phyloP scores from a whole-genome alignment of 1,140 invertebrate species.

The Drosophila quadrilineata region DNA sequence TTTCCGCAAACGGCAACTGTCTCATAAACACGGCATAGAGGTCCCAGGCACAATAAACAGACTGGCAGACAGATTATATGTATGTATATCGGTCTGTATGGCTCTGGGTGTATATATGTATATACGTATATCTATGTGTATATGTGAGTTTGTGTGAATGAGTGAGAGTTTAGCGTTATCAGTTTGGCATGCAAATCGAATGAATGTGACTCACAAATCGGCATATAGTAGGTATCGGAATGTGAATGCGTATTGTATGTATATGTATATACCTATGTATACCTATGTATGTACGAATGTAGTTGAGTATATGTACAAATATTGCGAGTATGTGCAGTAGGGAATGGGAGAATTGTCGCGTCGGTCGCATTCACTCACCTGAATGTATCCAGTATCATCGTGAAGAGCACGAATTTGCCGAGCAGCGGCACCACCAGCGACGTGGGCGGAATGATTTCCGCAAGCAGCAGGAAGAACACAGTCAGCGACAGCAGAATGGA shows the following conservation, averaged over 20 bases:
- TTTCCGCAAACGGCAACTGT: slow-evolving; percentile 14
- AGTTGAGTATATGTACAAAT: no score
- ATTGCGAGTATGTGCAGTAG: no score
- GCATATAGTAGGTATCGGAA: no score
- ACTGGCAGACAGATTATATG: background rate
- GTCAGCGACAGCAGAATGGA: slow-evolving; percentile 99
- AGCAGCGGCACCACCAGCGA: slow-evolving; percentile 98
- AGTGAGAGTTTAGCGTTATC: slow-evolving; percentile 14
- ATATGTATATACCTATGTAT: no score
- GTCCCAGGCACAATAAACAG: background rate
- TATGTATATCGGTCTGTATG: no score
- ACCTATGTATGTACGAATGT: no score
- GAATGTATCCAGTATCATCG: slow-evolving; percentile 98
- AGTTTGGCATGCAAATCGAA: slow-evolving; percentile 45
- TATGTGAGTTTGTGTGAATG: no score
- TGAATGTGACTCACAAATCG: no score
- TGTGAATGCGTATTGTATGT: no score
- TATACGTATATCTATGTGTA: no score
- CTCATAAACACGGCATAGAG: slow-evolving; percentile 17
- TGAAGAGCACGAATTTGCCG: slow-evolving; percentile 99
- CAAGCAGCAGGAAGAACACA: slow-evolving; percentile 99
- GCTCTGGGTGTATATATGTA: no score
- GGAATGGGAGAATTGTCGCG: no score
- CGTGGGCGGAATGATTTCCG: slow-evolving; percentile 99
- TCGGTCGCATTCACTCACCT: slow-evolving; percentile 85